Evolutionary conservation across 2,797 vertebrate genomes (phyloP).

Genomic region (Aplochiton taeniatus): DNA sequence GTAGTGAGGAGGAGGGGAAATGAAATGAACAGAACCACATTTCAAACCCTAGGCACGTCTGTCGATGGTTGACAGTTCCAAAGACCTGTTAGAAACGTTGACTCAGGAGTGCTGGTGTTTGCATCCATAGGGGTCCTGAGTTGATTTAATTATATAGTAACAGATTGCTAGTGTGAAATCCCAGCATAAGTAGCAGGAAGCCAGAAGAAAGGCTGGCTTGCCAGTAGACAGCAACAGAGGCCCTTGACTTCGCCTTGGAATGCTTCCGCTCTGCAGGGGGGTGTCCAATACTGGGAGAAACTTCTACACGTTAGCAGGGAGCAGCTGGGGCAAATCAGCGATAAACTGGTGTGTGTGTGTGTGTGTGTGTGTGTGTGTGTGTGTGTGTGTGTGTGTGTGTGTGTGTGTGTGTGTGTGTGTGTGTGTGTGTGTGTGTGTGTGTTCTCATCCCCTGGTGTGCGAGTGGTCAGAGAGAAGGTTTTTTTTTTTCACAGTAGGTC

Average conservation of each 20-base stretch:
- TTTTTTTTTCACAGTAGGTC: conserved; percentile 32
- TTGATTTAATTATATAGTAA: no score
- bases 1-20: conserved; percentile 12
- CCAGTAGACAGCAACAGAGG: no score
- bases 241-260: no score
- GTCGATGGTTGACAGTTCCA: conserved; percentile 14
- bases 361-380: background rate
- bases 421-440: background rate
- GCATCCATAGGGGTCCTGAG: background rate
- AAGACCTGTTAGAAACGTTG: conserved; percentile 17
- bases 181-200: no score
- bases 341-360: conserved; percentile 17
- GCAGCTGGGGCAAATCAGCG: conserved; percentile 16
- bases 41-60: conserved; percentile 18
- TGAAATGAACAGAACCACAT: conserved; percentile 14
- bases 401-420: conserved; percentile 17
- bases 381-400: conserved; percentile 5
- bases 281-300: background rate
- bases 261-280: no score
- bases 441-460: background rate
- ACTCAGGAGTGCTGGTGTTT: background rate
- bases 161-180: no score
- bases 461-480: conserved; percentile 21
- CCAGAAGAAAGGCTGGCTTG: no score
- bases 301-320: conserved; percentile 13